A percentile compares a stretch with the other conserved stretches of the same genome.
Conservation (phyloP, 1,140 invertebrate genomes). For the Argopecten irradians region DNA sequence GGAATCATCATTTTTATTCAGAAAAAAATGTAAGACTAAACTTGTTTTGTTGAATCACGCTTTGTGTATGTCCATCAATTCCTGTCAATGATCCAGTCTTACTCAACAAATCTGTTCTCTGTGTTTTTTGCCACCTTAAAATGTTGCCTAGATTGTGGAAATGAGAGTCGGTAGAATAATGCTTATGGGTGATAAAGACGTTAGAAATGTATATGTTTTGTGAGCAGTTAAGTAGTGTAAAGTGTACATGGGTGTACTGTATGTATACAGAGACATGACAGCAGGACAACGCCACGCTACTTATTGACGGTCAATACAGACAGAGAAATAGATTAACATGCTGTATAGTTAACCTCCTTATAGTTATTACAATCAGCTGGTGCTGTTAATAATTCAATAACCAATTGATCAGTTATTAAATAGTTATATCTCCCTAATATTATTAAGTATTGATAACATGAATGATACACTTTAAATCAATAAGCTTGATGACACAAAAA, state of each 20-base stretch:
- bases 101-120: neutral
- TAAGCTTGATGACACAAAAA: no score
- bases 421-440: no score
- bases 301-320: neutral
- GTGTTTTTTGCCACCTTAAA: neutral
- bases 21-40: no score
- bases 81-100: neutral
- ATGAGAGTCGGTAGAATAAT: neutral
- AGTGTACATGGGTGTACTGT: neutral
- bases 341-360: neutral
- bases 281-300: neutral
- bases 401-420: no score
- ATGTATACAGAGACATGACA: neutral
- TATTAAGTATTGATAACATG: no score
- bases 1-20: no score
- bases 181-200: neutral
- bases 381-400: no score
- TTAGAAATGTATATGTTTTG: conserved; percentile 1
- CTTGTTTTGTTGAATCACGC: no score
- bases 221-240: neutral
- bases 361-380: neutral
- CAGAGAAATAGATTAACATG: neutral
- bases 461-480: no score
- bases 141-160: neutral
- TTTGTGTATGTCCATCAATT: neutral